Base-by-base conservation (phyloP, 2,797 vertebrate species). In the Sebastes ruberrimus region DNA sequence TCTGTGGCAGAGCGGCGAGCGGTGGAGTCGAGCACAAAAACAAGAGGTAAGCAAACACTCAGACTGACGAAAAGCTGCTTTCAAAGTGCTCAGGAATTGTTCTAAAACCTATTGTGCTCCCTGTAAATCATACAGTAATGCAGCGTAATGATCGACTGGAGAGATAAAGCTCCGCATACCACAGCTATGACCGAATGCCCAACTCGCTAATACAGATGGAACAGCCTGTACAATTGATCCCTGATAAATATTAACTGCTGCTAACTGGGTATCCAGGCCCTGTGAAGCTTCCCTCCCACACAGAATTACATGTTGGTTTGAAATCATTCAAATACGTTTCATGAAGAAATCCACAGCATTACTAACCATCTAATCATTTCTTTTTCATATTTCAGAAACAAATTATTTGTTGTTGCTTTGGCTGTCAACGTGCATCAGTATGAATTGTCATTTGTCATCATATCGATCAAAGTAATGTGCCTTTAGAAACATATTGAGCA, bases 111-210 rank as follows among this genome's bases (percentile, higher is more conserved):
- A 71, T 67, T 80, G 85, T 85, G 35, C 49, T 71, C 74, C 14
- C 38, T 56, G 38, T 65, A 68, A 82, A 81, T 86, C 20, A 76
- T 69, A 83, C 68, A 68, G 78, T 25, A 57, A 76, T n/a, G 46
- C 64, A 63, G 32, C 10, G 1, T 62, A 86, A 85, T 53, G 55
- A 88, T 78, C 81, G 75, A 64, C 69, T 5, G 28, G n/a, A 64
- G 33, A 28, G 82, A 79, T 62, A 64, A 81, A 64, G 56, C 64
- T 5, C 74, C 56, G 73, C 83, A 90, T 87, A 72, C 87, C 86
- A 78, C 61, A 75, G 75, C 53, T 18, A 28, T 75, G 85, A 86
- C 53, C 56, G 7, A 60, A 55, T 68, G 46, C 55, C 23, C 68
- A 22, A 16, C 35, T 25, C 7, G 16, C 71, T 52, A 11, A 62